These are phyloP conservation scores for Pempheris klunzingeri DNA, from an alignment of 2,797 vertebrate genomes.

Conservation along the genomic window DNA sequence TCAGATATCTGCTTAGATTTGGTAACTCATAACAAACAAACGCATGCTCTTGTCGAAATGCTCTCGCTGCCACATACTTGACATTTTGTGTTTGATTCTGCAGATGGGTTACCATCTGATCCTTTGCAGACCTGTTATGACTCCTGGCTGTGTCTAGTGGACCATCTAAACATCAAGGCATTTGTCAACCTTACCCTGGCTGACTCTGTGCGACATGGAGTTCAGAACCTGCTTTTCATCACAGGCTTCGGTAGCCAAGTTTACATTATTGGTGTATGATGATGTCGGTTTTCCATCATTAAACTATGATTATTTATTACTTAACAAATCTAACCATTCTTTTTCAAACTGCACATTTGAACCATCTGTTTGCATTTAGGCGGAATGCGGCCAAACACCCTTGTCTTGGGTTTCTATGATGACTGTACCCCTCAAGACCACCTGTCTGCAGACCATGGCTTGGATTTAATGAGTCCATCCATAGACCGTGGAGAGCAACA, in stretches of 20 bases:
- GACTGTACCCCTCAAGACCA: slow-evolving; percentile 81
- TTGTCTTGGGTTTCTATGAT: slow-evolving; percentile 91
- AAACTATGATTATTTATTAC: not conserved
- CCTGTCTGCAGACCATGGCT: slow-evolving; percentile 50
- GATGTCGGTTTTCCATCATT: not conserved
- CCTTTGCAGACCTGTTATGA: slow-evolving; percentile 88
- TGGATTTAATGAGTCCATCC: slow-evolving; percentile 42
- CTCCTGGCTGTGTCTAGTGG: slow-evolving; percentile 90
- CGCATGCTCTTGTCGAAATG: not conserved
- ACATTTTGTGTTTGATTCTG: slow-evolving; percentile 11
- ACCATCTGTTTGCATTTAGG: slow-evolving; percentile 74
- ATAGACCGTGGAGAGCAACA: slow-evolving; percentile 40
- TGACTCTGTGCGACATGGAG: slow-evolving; percentile 85
- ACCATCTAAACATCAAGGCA: slow-evolving; percentile 91
- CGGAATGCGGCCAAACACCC: slow-evolving; percentile 92
- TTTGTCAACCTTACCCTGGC: slow-evolving; percentile 92
- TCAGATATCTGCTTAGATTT: not conserved
- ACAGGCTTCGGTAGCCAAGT: slow-evolving; percentile 88
- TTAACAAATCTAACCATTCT: not conserved
- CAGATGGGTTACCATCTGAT: slow-evolving; percentile 88
- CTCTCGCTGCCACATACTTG: not conserved
- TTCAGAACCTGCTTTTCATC: slow-evolving; percentile 92
- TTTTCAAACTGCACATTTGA: not conserved
- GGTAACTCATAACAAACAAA: not conserved
- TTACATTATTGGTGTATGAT: not conserved